A percentile compares a stretch with the other conserved stretches of the same genome.
phyloP scores from a whole-genome alignment of 2,113 vertebrate species.

The Psittacus erithacus region DNA sequence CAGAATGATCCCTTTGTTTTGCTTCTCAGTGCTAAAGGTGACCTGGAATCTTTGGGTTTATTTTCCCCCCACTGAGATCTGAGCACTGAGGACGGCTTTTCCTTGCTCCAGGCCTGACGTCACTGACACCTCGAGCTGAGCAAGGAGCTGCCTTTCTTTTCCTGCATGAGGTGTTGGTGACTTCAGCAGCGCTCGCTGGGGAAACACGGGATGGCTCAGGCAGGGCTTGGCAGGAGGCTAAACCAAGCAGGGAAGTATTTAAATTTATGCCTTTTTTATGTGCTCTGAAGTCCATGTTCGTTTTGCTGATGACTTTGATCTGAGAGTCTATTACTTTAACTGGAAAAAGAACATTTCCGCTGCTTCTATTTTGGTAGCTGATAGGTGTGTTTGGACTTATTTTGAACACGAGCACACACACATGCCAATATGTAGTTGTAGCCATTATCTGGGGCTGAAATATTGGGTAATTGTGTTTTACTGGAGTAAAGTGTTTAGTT shows the following conservation, averaged over 20 bases:
- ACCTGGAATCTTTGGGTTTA: conserved; percentile 34
- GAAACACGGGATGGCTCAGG: not conserved
- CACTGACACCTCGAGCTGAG: not conserved
- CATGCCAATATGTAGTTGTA: not conserved
- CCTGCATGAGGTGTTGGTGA: conserved; percentile 34
- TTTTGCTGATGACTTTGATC: conserved; percentile 37
- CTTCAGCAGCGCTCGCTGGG: not conserved
- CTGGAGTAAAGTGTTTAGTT: conserved; percentile 25
- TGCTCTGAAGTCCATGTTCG: not conserved
- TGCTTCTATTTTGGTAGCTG: not conserved
- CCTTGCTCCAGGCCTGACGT: not conserved
- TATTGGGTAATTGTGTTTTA: conserved; percentile 23
- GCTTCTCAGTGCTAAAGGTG: not conserved
- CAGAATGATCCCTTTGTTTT: conserved; percentile 55
- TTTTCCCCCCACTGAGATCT: not conserved
- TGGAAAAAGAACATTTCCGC: not conserved
- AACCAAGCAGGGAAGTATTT: conserved; percentile 2
- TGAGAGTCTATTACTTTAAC: not conserved
- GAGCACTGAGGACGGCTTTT: not conserved
- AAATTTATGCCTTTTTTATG: not conserved
- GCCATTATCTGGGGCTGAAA: not conserved
- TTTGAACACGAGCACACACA: not conserved
- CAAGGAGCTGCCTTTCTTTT: conserved; percentile 39
- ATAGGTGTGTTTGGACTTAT: conserved; percentile 5
- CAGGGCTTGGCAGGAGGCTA: conserved; percentile 20